Percentiles rank a stretch among this genome's conserved stretches.
phyloP scores from a whole-genome alignment of 2,888 invertebrate species.

The Dendrolimus pini region DNA sequence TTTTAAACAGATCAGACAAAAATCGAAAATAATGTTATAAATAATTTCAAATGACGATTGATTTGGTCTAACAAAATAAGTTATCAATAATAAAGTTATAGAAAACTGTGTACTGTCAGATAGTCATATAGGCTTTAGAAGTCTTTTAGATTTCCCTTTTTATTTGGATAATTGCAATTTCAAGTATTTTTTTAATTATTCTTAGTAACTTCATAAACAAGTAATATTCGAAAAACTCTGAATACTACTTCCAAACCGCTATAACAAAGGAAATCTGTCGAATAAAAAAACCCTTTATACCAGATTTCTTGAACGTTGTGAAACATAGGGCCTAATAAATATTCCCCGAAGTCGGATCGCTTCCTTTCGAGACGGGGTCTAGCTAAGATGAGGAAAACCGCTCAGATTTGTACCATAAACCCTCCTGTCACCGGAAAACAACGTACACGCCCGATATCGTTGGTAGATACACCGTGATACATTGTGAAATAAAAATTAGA shows the following conservation, averaged over 20 bases:
- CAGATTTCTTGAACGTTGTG: slow-evolving; percentile 27
- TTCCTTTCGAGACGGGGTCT: slow-evolving; percentile 13
- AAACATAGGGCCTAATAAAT: slow-evolving; percentile 44
- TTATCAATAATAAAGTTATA: too few species aligned
- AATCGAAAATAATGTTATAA: too few species aligned
- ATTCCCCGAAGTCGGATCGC: slow-evolving; percentile 40
- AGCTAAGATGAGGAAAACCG: slow-evolving; percentile 38
- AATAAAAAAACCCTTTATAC: slow-evolving; percentile 14
- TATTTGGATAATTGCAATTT: too few species aligned
- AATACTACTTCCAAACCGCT: background rate
- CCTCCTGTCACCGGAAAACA: slow-evolving; percentile 42
- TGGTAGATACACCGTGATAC: slow-evolving; percentile 8
- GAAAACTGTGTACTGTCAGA: too few species aligned
- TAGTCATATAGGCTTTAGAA: too few species aligned
- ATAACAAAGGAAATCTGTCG: slow-evolving; percentile 8
- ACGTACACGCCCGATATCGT: slow-evolving; percentile 30
- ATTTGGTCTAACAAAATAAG: too few species aligned
- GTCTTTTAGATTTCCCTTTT: too few species aligned
- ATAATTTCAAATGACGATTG: too few species aligned
- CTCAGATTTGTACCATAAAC: slow-evolving; percentile 49
- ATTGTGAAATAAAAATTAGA: background rate
- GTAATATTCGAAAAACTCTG: too few species aligned
- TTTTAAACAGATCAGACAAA: too few species aligned
- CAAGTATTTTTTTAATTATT: too few species aligned
- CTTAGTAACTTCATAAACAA: too few species aligned